A percentile compares a stretch with the other conserved stretches of the same genome.
Evolutionary conservation across 2,113 vertebrate species (phyloP).

Genomic region (Ornithorhynchus anatinus): DNA sequence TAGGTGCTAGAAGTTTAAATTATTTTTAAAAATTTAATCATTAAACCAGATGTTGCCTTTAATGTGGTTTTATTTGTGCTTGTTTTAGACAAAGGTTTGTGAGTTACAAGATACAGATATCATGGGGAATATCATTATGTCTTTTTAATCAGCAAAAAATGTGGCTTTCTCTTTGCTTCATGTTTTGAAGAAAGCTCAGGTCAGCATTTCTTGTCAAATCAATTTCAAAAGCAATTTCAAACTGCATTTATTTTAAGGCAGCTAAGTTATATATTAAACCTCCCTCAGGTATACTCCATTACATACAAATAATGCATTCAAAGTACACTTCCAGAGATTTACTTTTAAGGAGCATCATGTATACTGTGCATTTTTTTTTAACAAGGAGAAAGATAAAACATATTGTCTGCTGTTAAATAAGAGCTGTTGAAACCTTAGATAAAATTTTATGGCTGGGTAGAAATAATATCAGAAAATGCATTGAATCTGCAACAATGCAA

Average conservation of each 20-base stretch:
- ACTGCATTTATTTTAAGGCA: neutral
- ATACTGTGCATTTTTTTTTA: neutral
- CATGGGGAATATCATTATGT: neutral
- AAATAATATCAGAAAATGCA: neutral
- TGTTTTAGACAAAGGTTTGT: constrained; percentile 1
- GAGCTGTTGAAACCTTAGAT: constrained; percentile 5
- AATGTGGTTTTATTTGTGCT: neutral
- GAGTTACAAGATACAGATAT: neutral
- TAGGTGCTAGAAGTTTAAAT: constrained; percentile 47
- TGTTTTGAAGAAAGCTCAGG: neutral
- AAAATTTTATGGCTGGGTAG: neutral
- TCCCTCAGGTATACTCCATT: constrained; percentile 5
- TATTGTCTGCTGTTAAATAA: neutral
- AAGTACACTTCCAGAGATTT: neutral
- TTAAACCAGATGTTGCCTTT: neutral
- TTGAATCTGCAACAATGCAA: neutral
- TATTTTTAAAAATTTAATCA: constrained; percentile 2
- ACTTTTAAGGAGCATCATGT: constrained; percentile 4
- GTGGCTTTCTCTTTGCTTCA: neutral
- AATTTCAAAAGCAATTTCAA: constrained; percentile 17
- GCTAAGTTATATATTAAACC: neutral
- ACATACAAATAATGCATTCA: neutral
- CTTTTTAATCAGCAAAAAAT: constrained; percentile 1
- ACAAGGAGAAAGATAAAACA: neutral
- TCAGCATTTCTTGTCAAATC: constrained; percentile 17